Evolutionary conservation across 2,113 vertebrate genomes (phyloP).

Genomic region (Pimephales promelas): DNA sequence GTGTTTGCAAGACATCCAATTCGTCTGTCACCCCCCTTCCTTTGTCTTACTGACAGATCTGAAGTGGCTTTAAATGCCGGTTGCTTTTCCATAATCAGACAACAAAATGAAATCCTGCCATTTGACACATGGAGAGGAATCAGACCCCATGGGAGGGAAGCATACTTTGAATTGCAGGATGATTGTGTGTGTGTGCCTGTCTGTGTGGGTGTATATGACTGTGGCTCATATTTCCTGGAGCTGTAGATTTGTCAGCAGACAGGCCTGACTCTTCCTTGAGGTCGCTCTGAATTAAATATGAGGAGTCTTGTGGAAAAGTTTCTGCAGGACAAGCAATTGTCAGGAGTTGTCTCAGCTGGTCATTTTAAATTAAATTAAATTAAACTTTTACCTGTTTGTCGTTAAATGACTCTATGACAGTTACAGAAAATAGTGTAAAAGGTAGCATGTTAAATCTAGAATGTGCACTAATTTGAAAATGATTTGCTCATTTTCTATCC

Average conservation of each 20-base stretch:
- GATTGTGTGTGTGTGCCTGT: background rate
- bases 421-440: background rate
- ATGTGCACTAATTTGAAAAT: background rate
- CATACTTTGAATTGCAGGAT: background rate
- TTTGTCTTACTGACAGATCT: background rate
- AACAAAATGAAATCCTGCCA: background rate
- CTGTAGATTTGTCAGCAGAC: conserved; percentile 30
- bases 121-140: background rate
- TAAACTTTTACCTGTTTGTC: background rate
- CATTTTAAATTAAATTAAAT: background rate
- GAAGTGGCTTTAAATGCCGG: conserved; percentile 9
- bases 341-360: background rate
- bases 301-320: conserved; percentile 28
- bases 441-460: background rate
- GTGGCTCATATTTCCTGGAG: conserved; percentile 5
- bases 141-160: conserved; percentile 13
- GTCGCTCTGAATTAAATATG: conserved; percentile 40
- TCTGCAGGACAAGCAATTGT: conserved; percentile 32
- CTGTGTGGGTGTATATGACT: background rate
- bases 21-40: background rate
- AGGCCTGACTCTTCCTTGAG: conserved; percentile 15
- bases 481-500: background rate
- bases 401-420: conserved; percentile 8
- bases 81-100: conserved; percentile 6
- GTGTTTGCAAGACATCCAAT: background rate